phyloP scores from a whole-genome alignment of 1,140 invertebrate species.

The Nylanderia fulva region DNA sequence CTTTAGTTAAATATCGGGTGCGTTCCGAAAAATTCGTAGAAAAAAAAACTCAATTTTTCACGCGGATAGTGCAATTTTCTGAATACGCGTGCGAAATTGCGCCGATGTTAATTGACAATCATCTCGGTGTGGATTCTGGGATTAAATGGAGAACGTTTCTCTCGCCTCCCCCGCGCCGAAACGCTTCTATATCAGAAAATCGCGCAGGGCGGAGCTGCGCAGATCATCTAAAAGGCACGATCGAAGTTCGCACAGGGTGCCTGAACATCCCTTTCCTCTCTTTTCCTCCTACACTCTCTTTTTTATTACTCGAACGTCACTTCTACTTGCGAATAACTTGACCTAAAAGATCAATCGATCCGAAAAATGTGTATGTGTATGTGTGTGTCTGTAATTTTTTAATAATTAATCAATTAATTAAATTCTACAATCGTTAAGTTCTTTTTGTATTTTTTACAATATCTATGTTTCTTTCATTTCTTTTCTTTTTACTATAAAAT shows the following conservation, averaged over 20 bases:
- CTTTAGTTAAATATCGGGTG: neutral
- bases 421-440: too few relatives aligned
- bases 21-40: neutral
- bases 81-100: neutral
- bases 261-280: neutral
- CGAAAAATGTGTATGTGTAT: too few relatives aligned
- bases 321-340: too few relatives aligned
- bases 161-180: neutral
- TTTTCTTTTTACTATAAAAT: too few relatives aligned
- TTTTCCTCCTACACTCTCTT: neutral
- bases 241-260: neutral
- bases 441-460: too few relatives aligned
- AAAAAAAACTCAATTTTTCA: neutral
- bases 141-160: neutral
- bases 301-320: too few relatives aligned
- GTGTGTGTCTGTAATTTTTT: too few relatives aligned
- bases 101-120: neutral
- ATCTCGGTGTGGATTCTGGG: neutral
- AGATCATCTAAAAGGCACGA: neutral
- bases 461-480: too few relatives aligned
- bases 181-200: neutral
- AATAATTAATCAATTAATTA: too few relatives aligned
- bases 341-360: too few relatives aligned
- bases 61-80: neutral
- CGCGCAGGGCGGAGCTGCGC: neutral